Base-by-base conservation (phyloP, 2,113 vertebrate species). In the Centropus unirufus region DNA sequence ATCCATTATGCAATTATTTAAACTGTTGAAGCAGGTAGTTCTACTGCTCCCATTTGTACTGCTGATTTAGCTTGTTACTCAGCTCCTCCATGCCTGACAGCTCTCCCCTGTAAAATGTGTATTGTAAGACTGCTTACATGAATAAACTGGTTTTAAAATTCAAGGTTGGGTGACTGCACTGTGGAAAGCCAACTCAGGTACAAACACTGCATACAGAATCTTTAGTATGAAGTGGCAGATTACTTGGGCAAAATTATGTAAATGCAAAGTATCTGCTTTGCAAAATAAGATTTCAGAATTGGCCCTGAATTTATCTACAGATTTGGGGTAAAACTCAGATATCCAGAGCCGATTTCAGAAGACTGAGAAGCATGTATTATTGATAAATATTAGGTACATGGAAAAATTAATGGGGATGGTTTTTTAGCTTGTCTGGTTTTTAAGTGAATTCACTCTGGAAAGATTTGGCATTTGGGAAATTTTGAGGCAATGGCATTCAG, bases 51-150 rank as follows among this genome's bases (percentile, higher is more conserved):
- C 90, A 67, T 95, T 93, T 96, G 84, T 95, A 95, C 84, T 47
- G 76, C 92, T 96, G 87, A 93, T 95, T 91, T 92, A 91, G 66
- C 74, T 79, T 91, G 89, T 95, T 93, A 94, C 83, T 91, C 78
- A 70, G 47, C 63, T 90, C 32, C 40, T 92, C 87, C 68, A 40
- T 77, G 87, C 85, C 76, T 95, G 87, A 87, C 79, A 88, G 72
- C 79, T 90, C 78, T 83, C 59, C 52, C 55, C 76, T 90, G 75
- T 68, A 88, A 91, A 90, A 93, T 47, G 64, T 42, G 75, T 92
- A 39, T 79, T 92, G 52, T 90, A 81, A 66, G 68, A 66, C 32
- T 57, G 42, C 87, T 95, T 94, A 88, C 74, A 82, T 83, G 78
- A 89, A 89, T 85, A 89, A 93, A 92, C 58, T 67, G 67, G 51